A percentile compares a stretch with the other conserved stretches of the same genome.
These are phyloP conservation scores for Cephus runcator DNA, from an alignment of 2,888 invertebrate species.

Conservation along the genomic window DNA sequence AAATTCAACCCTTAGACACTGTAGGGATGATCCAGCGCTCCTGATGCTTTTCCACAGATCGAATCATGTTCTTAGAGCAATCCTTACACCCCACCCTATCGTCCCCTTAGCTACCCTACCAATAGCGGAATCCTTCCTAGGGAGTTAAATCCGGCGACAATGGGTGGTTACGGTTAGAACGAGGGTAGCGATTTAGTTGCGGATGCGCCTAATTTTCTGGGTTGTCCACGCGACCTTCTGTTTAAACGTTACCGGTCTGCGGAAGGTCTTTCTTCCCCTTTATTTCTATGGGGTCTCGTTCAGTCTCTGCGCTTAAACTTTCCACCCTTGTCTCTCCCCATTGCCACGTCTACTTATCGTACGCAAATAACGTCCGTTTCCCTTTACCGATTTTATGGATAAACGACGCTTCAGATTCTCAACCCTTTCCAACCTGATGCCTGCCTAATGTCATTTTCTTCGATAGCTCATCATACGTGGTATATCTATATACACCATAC, in stretches of 20 bases:
- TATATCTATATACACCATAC: too few relatives aligned
- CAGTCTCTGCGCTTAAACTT: not conserved
- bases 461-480: too few relatives aligned
- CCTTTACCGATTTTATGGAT: not conserved
- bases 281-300: not conserved
- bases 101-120: not conserved
- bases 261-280: conserved; percentile 19
- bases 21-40: not conserved
- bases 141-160: conserved; percentile 49
- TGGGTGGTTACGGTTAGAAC: conserved; percentile 34
- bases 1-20: not conserved
- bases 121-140: not conserved
- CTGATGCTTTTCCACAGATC: not conserved
- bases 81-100: not conserved
- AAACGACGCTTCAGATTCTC: not conserved
- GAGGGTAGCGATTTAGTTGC: conserved; percentile 50
- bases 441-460: not conserved
- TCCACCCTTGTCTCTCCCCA: not conserved
- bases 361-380: not conserved
- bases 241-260: conserved; percentile 39
- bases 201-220: conserved; percentile 59
- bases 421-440: not conserved
- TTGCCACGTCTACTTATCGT: not conserved
- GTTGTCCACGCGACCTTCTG: conserved; percentile 50
- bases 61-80: not conserved